Evolutionary conservation across 2,888 invertebrate genomes (phyloP).

Genomic region (Drosophila quasianomalipes): DNA sequence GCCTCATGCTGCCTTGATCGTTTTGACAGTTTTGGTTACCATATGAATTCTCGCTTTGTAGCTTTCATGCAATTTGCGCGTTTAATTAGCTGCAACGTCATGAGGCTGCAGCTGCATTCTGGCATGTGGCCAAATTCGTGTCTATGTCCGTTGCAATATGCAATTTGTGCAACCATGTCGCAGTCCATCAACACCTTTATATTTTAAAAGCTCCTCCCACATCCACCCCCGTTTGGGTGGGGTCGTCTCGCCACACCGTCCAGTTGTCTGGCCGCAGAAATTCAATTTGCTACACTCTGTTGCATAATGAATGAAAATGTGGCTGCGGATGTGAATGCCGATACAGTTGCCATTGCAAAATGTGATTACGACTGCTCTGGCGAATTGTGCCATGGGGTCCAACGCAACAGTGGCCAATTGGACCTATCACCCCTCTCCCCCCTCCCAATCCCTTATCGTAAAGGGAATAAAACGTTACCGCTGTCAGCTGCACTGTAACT

Average conservation of each 20-base stretch:
- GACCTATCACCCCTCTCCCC: background rate
- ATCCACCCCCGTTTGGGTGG: background rate
- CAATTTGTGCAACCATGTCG: slow-evolving; percentile 76
- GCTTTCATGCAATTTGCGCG: slow-evolving; percentile 64
- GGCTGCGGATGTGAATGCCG: slow-evolving; percentile 12
- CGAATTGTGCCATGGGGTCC: slow-evolving; percentile 26
- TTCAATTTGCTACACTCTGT: slow-evolving; percentile 56
- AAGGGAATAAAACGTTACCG: background rate
- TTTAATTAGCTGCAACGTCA: slow-evolving; percentile 74
- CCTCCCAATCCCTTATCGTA: no score
- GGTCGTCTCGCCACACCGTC: background rate
- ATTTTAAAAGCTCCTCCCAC: slow-evolving; percentile 20
- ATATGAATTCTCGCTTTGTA: slow-evolving; percentile 34
- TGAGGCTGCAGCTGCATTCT: slow-evolving; percentile 39
- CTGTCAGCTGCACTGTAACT: slow-evolving; percentile 19
- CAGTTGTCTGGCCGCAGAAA: slow-evolving; percentile 46
- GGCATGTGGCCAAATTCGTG: slow-evolving; percentile 52
- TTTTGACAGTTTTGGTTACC: slow-evolving; percentile 41
- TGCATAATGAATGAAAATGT: slow-evolving; percentile 38
- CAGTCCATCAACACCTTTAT: slow-evolving; percentile 78
- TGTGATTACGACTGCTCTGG: slow-evolving; percentile 9
- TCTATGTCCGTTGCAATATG: slow-evolving; percentile 48
- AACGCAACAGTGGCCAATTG: slow-evolving; percentile 18
- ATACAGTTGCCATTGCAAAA: slow-evolving; percentile 20
- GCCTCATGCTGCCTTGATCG: background rate